Conservation (phyloP, 2,797 vertebrate species). For the Alca torda region DNA sequence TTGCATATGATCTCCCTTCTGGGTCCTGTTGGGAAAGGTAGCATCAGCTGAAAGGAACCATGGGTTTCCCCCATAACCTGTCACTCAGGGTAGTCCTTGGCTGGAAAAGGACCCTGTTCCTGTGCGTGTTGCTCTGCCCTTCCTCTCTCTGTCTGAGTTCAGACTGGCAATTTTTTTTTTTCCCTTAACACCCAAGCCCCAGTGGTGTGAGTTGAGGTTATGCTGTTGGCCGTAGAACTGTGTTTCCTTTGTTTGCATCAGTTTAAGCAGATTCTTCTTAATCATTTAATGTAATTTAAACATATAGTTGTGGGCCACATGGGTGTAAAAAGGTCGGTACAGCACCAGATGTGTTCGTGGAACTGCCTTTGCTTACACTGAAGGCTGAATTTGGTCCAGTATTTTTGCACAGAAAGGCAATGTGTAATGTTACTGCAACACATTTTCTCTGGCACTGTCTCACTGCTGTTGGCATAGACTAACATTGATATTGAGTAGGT, state of each 20-base stretch:
- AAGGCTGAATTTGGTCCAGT: conserved; percentile 41
- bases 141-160: neutral
- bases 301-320: neutral
- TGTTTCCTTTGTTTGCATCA: neutral
- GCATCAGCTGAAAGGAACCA: neutral
- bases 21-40: neutral
- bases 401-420: conserved; percentile 44
- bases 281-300: neutral
- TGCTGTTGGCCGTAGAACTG: neutral
- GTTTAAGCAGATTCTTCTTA: conserved; percentile 2
- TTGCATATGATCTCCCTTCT: neutral
- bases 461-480: conserved; percentile 10
- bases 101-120: neutral
- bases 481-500: conserved; percentile 55
- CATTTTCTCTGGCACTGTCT: conserved; percentile 44
- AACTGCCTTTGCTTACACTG: neutral
- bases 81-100: neutral
- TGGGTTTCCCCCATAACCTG: neutral
- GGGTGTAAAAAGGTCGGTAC: neutral
- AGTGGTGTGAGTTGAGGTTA: neutral
- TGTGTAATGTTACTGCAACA: conserved; percentile 45
- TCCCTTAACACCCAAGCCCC: neutral
- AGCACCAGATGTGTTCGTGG: neutral
- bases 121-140: neutral
- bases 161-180: neutral